Evolutionary conservation across 37 sponge, comb jelly and placozoan species (phyloP), one percentile per base, ranked within the genome.

Genomic region (Agelas oroides): DNA sequence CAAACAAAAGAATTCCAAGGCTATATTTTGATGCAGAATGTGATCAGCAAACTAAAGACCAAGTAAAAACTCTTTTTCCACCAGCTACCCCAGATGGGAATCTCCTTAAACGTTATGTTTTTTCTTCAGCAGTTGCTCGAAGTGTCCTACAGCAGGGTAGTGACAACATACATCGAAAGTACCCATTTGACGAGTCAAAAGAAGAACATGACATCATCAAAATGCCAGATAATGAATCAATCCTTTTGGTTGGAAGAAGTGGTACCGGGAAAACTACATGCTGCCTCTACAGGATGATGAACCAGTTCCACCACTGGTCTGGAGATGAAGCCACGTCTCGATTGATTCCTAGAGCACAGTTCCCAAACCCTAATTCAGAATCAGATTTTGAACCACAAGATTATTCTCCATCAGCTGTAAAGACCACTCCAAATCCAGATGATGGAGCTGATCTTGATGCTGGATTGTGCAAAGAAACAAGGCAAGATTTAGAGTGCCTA

Each of bases 221-320:
- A 19, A 30, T 67, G 19, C 57, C 57, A 34, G 36, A 83, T 24
- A 53, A 25, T 25, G 73, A 72, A 21, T 59, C 83, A 6, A 80
- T 86, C 25, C 68, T 91, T 28, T 78, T 91, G 54, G 78, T 91
- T 27, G 92, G 92, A 15, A 40, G 92, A 28, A 91, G 92, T 82
- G 92, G 88, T 19, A 92, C 92, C 8, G 92, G 92, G 18, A 88
- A 87, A 76, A 88, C 88, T 5, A 92, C 92, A 17, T 87, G 88
- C 70, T 92, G 92, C 71, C 78, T 92, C 15, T 92, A 92, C 70
- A 46, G 85, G 0, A 60, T 92, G 37, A 88, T 88, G 92, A 79
- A 76, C 54, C 74, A 74, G 24, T 92, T 89, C 37, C 24, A 65
- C 23, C 59, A 36, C 65, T 92, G 84, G 31, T 92, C 88, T 85